Evolutionary conservation across 92 coral and sea anemone species (phyloP), one percentile per base, ranked within the genome.

Genomic region (Porites evermanni): DNA sequence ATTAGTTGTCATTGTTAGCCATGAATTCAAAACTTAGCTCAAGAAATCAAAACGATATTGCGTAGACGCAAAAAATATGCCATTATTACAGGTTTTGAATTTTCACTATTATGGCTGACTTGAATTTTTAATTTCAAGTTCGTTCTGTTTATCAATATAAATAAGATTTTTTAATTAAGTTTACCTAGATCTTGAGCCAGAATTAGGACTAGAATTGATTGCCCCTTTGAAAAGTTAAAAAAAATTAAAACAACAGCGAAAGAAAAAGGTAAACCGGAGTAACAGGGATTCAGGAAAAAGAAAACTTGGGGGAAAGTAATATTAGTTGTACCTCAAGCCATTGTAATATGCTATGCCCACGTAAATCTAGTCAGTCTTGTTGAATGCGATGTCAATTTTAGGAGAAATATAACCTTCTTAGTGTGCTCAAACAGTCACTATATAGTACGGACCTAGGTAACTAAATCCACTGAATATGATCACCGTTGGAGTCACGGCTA

Each of bases 101-200:
- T 11, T 14, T 16, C 17, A 8, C 24, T 26, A 5, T 23, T 21
- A 44, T 6, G 44, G 47, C 20, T 17, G 4, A 14, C 0, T 4
- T 0, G 44, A 32, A 56, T 56, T 75, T 53, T 20, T 64, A 32
- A 23, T 64, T 75, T 38, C 1, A 16, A 13, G 26, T 60, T 12
- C 19, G 17, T 72, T 26, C 51, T 54, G 60, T 13, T 18, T 53
- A 2, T 10, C 11, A 68, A 23, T 13, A 63, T 47, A 53, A 26
- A 53, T 67, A 4, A 1, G 53, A 6, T 19, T 20, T 29, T 32
- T 10, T 52, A 26, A 67, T 12, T 29, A 12, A 23, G 72, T 80
- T 69, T 80, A 80, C 85, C 75, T 80, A 53, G 65, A 16, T 72
- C 60, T 67, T 80, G 23, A 44, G 54, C 32, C 78, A 63, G 20